Percentiles rank a stretch among this genome's conserved stretches.
Evolutionary conservation across 2,113 vertebrate species (phyloP).

Genomic region (Leucoraja erinaceus): DNA sequence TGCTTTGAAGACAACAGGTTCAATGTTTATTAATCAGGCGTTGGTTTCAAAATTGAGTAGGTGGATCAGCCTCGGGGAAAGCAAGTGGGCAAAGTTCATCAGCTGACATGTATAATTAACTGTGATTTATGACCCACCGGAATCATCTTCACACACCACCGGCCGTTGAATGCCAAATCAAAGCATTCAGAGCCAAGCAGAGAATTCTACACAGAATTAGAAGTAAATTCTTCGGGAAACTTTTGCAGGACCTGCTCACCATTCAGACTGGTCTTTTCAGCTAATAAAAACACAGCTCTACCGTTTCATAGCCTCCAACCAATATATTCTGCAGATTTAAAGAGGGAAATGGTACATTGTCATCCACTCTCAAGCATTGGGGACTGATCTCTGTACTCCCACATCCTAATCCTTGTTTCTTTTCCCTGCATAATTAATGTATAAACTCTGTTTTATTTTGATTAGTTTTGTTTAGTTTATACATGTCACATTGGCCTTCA

Average conservation of each 20-base stretch:
- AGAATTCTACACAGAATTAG: not conserved
- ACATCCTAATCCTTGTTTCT: not conserved
- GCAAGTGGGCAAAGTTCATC: not conserved
- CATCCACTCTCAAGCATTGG: too few relatives aligned
- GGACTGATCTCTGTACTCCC: too few relatives aligned
- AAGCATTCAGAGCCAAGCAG: not conserved
- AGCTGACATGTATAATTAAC: not conserved
- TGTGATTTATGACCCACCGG: not conserved
- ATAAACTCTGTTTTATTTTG: too few relatives aligned
- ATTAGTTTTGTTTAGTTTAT: too few relatives aligned
- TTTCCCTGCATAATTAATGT: too few relatives aligned
- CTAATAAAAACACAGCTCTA: not conserved
- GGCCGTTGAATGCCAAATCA: not conserved
- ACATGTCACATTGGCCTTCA: too few relatives aligned
- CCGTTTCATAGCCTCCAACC: too few relatives aligned
- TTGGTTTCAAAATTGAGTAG: not conserved
- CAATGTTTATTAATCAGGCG: not conserved
- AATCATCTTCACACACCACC: not conserved
- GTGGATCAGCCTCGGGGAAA: not conserved
- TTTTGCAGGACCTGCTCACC: not conserved
- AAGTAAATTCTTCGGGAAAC: not conserved
- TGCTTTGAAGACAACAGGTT: not conserved
- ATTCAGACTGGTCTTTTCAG: not conserved
- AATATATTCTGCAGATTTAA: too few relatives aligned
- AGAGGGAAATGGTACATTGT: too few relatives aligned